Conservation (phyloP, 2,113 vertebrate species). For the Erythrocercus mccallii region DNA sequence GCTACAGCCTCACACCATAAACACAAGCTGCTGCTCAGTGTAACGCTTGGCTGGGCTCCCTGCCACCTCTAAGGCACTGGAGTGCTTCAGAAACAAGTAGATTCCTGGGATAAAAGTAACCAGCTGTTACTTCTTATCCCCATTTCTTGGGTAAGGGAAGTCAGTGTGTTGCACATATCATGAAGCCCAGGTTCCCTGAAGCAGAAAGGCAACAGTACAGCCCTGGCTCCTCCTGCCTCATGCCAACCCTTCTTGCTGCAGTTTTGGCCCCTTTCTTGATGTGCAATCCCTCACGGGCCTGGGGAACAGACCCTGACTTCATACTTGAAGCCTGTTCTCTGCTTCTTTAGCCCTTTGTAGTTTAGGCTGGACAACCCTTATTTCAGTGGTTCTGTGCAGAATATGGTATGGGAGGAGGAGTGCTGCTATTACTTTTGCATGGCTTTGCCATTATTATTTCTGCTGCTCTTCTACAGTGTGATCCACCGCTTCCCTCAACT, state of each 20-base stretch:
- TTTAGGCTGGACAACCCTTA: not conserved
- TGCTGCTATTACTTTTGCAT: not conserved
- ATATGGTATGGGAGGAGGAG: not conserved
- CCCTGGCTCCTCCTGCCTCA: not conserved
- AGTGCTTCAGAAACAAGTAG: not conserved
- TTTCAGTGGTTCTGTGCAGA: not conserved
- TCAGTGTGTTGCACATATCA: fast-evolving
- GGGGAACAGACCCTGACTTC: not conserved
- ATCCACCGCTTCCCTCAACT: not conserved
- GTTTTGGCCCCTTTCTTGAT: not conserved
- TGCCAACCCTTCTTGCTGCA: not conserved
- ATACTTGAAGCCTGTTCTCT: not conserved
- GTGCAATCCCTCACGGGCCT: fast-evolving
- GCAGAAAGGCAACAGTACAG: not conserved
- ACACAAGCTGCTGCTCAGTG: conserved; percentile 51
- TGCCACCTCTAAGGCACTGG: not conserved
- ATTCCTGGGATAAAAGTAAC: not conserved
- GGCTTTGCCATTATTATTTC: not conserved
- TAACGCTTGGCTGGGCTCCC: conserved; percentile 1
- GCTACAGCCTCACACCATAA: not conserved
- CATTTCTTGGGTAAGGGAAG: not conserved
- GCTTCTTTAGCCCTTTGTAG: not conserved
- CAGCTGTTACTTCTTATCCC: not conserved
- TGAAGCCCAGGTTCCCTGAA: not conserved
- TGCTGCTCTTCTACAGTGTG: not conserved